Evolutionary conservation across 2,888 invertebrate genomes (phyloP), one percentile per base, ranked within the genome.

Genomic region (Brenthis ino): DNA sequence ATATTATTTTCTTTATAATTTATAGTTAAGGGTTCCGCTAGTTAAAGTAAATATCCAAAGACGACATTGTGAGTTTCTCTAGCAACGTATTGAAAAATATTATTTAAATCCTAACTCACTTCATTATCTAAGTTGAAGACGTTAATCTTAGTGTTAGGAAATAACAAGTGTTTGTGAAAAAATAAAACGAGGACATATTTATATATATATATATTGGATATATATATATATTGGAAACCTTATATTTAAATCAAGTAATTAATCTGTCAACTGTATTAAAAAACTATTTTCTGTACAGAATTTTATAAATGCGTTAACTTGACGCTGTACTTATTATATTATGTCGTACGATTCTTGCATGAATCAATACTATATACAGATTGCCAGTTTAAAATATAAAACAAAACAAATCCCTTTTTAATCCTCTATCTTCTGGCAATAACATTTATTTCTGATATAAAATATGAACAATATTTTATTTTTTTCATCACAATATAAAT

Each of bases 201-300:
- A n/a, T n/a, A n/a, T n/a, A n/a, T n/a, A n/a, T n/a, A n/a, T n/a
- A n/a, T n/a, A n/a, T n/a, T n/a, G n/a, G n/a, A n/a, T n/a, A n/a
- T n/a, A n/a, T n/a, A n/a, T n/a, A n/a, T n/a, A n/a, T n/a, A n/a
- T n/a, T 81, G 82, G 77, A 81, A 82, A 85, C 72, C 83, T 85
- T 88, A 85, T 88, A 87, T 85, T 75, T 88, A 77, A 83, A 83
- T 84, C 83, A 82, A 83, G 77, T 82, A 85, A 86, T 84, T 83
- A 85, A 82, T 86, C 82, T 84, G 80, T 83, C 80, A 77, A 86
- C 80, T 83, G 82, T 82, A 74, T 80, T 82, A 86, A 84, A 86
- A 80, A 79, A 77, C 77, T 76, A 74, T 76, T 81, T 79, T 84
- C 81, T 85, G 83, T 84, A 84, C 77, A 85, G 84, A 85, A 83